phyloP scores from a whole-genome alignment of 2,797 vertebrate species.

The Varecia variegata region DNA sequence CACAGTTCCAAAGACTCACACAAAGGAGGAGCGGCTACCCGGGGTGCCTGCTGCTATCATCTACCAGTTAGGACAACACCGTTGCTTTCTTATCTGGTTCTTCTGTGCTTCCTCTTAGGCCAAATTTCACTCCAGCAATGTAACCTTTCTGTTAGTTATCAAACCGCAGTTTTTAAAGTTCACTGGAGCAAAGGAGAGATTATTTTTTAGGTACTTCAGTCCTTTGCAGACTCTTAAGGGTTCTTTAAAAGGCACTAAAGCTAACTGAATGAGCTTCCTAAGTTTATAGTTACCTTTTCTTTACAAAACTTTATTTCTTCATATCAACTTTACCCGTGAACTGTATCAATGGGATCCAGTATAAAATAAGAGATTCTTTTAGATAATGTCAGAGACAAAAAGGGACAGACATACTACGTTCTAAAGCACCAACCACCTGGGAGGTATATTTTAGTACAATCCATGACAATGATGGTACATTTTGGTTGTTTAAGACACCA shows the following conservation, averaged over 20 bases:
- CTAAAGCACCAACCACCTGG: not conserved
- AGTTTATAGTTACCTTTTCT: not conserved
- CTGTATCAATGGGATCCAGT: not conserved
- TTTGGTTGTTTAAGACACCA: not conserved
- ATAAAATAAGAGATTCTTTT: not conserved
- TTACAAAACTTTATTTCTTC: not conserved
- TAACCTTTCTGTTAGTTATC: not conserved
- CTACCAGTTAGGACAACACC: not conserved
- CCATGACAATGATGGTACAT: not conserved
- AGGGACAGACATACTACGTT: not conserved
- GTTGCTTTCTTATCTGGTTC: not conserved
- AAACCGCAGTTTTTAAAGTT: not conserved
- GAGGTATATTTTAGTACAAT: not conserved
- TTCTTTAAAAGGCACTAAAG: not conserved
- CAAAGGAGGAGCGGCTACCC: not conserved
- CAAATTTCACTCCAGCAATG: slow-evolving; percentile 10
- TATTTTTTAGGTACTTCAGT: not conserved
- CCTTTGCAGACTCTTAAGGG: not conserved
- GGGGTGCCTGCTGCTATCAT: not conserved
- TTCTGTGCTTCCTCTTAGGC: not conserved
- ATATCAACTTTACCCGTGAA: not conserved
- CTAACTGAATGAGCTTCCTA: not conserved
- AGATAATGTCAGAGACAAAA: not conserved
- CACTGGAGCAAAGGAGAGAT: not conserved
- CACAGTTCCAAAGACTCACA: not conserved